Evolutionary conservation across 1,140 invertebrate genomes (phyloP).

Genomic region (Aphelinus atriplicis): DNA sequence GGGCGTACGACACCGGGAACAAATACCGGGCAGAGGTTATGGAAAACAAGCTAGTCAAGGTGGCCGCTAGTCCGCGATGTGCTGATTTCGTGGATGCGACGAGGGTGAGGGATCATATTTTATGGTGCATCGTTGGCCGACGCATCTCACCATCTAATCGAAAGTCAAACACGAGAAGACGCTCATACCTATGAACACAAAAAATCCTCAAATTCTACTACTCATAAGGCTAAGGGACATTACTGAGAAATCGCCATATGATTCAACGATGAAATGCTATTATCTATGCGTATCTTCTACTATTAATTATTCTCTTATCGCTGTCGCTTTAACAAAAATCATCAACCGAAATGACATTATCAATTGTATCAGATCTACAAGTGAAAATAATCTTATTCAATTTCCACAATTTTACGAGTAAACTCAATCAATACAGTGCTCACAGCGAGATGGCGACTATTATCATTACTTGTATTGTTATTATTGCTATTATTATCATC

Average conservation of each 20-base stretch:
- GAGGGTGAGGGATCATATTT: constrained; percentile 45
- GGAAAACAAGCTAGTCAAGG: constrained; percentile 65
- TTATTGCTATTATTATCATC: constrained; percentile 39
- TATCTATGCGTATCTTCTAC: constrained; percentile 57
- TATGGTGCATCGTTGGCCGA: constrained; percentile 40
- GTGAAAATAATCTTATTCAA: constrained; percentile 54
- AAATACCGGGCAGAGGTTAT: constrained; percentile 40
- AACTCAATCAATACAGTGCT: constrained; percentile 49
- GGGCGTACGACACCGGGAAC: constrained; percentile 28
- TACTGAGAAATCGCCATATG: constrained; percentile 56
- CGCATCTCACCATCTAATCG: constrained; percentile 45
- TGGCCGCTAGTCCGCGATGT: constrained; percentile 63
- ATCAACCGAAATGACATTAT: constrained; percentile 24
- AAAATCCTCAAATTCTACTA: constrained; percentile 48
- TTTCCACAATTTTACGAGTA: constrained; percentile 56
- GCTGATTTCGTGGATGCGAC: constrained; percentile 47
- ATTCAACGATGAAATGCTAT: constrained; percentile 63
- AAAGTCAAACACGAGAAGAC: constrained; percentile 46
- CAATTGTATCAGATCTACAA: constrained; percentile 63
- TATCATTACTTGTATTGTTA: constrained; percentile 41
- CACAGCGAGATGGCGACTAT: constrained; percentile 48
- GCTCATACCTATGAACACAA: constrained; percentile 50
- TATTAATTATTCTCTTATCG: constrained; percentile 59
- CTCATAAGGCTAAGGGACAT: constrained; percentile 50
- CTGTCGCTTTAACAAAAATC: constrained; percentile 56